phyloP scores from a whole-genome alignment of 2,888 invertebrate species.

The Andrena dorsata region DNA sequence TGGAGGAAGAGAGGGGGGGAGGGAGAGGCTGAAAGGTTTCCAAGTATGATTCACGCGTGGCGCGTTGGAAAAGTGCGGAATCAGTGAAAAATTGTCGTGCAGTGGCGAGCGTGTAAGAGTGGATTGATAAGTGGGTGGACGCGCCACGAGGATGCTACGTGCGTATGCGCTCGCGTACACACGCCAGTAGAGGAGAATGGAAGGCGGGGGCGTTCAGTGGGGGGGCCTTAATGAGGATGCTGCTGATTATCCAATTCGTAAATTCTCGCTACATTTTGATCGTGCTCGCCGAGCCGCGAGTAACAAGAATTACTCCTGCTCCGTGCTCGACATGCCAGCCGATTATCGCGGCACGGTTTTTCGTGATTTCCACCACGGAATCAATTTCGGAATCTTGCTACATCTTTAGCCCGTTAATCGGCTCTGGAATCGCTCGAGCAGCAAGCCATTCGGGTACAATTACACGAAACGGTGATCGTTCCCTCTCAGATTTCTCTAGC shows the following conservation, averaged over 20 bases:
- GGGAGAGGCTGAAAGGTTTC: slow-evolving; percentile 2
- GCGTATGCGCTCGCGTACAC: slow-evolving; percentile 45
- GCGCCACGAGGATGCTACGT: slow-evolving; percentile 40
- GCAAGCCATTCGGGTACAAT: not conserved
- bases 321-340: slow-evolving; percentile 38
- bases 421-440: not conserved
- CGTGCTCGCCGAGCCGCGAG: slow-evolving; percentile 78
- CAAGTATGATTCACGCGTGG: slow-evolving; percentile 44
- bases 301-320: slow-evolving; percentile 77
- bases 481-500: not conserved
- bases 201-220: slow-evolving; percentile 84
- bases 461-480: too few relatives aligned
- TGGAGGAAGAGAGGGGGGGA: too few relatives aligned
- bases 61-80: slow-evolving; percentile 58
- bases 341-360: slow-evolving; percentile 51
- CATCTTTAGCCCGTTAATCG: too few relatives aligned
- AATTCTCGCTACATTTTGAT: slow-evolving; percentile 85
- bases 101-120: slow-evolving; percentile 41
- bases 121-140: slow-evolving; percentile 61
- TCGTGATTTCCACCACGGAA: slow-evolving; percentile 20
- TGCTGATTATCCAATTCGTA: slow-evolving; percentile 89
- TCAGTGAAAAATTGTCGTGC: slow-evolving; percentile 62
- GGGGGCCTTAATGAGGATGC: slow-evolving; percentile 88
- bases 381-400: not conserved
- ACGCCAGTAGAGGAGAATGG: slow-evolving; percentile 75